phyloP scores from a whole-genome alignment of 2,797 vertebrate genomes.

The Poecilia gillii region DNA sequence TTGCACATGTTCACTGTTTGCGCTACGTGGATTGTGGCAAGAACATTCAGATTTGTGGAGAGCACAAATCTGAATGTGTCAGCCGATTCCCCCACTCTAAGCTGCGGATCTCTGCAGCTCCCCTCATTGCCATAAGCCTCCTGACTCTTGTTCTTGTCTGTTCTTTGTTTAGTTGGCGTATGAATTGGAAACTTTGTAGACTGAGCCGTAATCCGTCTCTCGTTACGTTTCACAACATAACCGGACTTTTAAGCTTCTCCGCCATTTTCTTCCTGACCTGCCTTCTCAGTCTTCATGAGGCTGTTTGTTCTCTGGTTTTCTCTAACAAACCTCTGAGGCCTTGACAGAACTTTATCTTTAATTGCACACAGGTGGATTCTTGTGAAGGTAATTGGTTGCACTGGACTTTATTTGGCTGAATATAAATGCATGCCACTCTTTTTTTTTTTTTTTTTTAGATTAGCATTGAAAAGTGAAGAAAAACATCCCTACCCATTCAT shows the following conservation, averaged over 20 bases:
- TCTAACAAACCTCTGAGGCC: neutral
- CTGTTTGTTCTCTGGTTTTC: conserved; percentile 4
- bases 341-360: neutral
- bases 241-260: neutral
- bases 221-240: neutral
- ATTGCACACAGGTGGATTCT: conserved; percentile 1
- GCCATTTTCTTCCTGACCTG: neutral
- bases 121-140: neutral
- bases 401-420: neutral
- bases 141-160: neutral
- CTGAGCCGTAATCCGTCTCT: neutral
- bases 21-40: neutral
- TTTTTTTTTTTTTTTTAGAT: neutral
- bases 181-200: neutral
- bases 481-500: neutral
- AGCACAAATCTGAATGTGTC: neutral
- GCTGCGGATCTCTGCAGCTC: neutral
- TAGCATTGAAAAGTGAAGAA: neutral
- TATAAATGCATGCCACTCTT: neutral
- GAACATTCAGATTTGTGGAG: neutral
- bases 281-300: neutral
- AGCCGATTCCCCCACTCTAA: neutral
- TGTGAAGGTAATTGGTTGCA: conserved; percentile 3
- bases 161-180: neutral
- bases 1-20: neutral